Percentiles rank a stretch among this genome's conserved stretches.
Conservation (phyloP, 2,797 vertebrate genomes). For the Spinibarbus caldwelli region DNA sequence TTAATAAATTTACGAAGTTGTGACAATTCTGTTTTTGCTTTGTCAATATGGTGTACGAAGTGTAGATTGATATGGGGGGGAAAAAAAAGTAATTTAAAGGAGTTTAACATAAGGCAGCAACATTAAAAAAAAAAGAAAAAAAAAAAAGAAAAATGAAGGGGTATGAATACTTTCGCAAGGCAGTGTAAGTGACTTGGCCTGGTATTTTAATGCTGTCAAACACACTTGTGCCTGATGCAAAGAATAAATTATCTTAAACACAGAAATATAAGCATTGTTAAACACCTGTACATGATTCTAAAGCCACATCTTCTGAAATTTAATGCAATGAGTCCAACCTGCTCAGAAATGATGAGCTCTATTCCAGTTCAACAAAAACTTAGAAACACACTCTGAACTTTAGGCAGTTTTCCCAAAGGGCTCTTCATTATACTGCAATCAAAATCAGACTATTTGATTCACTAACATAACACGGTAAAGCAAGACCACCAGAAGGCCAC, state of each 20-base stretch:
- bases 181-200: not conserved
- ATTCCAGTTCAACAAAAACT: constrained; percentile 32
- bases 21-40: no score
- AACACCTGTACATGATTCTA: not conserved
- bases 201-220: not conserved
- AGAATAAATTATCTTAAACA: not conserved
- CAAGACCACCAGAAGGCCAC: constrained; percentile 1
- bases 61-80: no score
- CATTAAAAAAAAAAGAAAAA: no score
- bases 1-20: no score
- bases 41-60: no score
- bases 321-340: not conserved
- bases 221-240: not conserved
- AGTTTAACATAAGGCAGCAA: no score
- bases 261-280: not conserved
- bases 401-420: constrained; percentile 19
- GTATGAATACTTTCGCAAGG: no score
- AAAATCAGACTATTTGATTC: constrained; percentile 13
- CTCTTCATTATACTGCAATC: constrained; percentile 23
- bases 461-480: not conserved
- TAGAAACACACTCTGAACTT: not conserved
- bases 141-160: no score
- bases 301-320: not conserved
- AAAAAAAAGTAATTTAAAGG: no score
- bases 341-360: not conserved